Evolutionary conservation across 2,888 invertebrate genomes (phyloP).

Genomic region (Agapetus fuscipes): DNA sequence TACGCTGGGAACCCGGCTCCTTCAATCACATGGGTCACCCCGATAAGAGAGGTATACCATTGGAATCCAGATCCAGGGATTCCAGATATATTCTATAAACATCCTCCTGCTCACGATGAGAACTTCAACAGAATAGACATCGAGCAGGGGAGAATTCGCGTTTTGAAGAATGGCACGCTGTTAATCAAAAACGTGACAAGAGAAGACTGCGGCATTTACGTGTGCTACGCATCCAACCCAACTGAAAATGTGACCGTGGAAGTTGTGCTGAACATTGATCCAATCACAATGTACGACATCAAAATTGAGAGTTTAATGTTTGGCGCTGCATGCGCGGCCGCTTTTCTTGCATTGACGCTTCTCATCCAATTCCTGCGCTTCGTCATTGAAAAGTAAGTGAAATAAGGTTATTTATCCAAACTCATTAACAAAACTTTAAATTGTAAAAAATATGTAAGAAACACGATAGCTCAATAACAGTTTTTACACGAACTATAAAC

Average conservation of each 20-base stretch:
- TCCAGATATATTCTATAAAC: conserved; percentile 57
- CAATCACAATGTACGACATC: conserved; percentile 72
- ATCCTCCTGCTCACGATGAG: conserved; percentile 52
- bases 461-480: no score
- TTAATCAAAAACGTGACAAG: conserved; percentile 61
- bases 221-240: conserved; percentile 78
- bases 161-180: conserved; percentile 71
- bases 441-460: no score
- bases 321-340: conserved; percentile 69
- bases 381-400: conserved; percentile 58
- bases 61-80: conserved; percentile 66
- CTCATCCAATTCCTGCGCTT: conserved; percentile 66
- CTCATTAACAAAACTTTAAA: not conserved
- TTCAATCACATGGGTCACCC: conserved; percentile 80
- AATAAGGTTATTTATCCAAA: not conserved
- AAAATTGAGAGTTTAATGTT: conserved; percentile 76
- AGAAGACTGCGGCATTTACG: conserved; percentile 76
- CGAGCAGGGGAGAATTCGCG: conserved; percentile 47
- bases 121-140: conserved; percentile 38
- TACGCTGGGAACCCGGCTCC: conserved; percentile 69
- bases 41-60: conserved; percentile 58
- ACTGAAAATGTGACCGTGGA: conserved; percentile 68
- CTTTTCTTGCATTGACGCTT: conserved; percentile 71
- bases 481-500: conserved; percentile 1
- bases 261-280: conserved; percentile 74